A percentile compares a stretch with the other conserved stretches of the same genome.
Conservation (phyloP, 1,140 invertebrate genomes). For the Neodiprion pinetum region DNA sequence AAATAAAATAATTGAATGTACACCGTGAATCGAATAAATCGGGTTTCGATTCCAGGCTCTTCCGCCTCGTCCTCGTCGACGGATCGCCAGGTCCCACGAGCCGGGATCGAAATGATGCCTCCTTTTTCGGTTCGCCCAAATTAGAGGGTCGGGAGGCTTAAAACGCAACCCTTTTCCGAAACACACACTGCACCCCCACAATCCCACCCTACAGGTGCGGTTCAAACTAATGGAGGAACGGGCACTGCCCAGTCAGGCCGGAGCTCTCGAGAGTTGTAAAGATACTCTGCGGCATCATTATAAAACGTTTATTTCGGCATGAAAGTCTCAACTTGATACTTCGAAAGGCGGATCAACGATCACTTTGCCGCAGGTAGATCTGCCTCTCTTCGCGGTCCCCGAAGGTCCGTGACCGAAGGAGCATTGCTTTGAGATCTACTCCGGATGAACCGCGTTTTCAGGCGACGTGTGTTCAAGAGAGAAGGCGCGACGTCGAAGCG, state of each 20-base stretch:
- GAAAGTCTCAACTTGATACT: neutral
- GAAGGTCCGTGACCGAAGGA: too few relatives aligned
- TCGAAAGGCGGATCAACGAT: neutral
- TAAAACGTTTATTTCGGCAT: constrained; percentile 40
- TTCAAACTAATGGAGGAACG: neutral
- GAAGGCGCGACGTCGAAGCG: constrained; percentile 30
- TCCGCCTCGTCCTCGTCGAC: too few relatives aligned
- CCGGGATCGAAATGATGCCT: neutral
- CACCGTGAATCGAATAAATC: too few relatives aligned
- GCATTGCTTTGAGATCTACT: neutral
- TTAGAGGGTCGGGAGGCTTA: constrained; percentile 32
- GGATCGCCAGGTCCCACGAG: constrained; percentile 3
- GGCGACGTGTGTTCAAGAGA: constrained; percentile 23
- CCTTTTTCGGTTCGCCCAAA: constrained; percentile 34
- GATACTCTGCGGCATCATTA: constrained; percentile 45
- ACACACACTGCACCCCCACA: constrained; percentile 30
- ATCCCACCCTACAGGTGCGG: constrained; percentile 23
- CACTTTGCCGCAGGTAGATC: too few relatives aligned
- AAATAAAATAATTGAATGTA: too few relatives aligned
- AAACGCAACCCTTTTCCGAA: constrained; percentile 36
- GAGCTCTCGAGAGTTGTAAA: constrained; percentile 32
- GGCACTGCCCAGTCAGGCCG: constrained; percentile 22
- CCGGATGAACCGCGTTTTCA: constrained; percentile 18
- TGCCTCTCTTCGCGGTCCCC: neutral
- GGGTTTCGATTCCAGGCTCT: too few relatives aligned